Base-by-base conservation (phyloP, 2,888 invertebrate genomes). In the Tipula vernalis region DNA sequence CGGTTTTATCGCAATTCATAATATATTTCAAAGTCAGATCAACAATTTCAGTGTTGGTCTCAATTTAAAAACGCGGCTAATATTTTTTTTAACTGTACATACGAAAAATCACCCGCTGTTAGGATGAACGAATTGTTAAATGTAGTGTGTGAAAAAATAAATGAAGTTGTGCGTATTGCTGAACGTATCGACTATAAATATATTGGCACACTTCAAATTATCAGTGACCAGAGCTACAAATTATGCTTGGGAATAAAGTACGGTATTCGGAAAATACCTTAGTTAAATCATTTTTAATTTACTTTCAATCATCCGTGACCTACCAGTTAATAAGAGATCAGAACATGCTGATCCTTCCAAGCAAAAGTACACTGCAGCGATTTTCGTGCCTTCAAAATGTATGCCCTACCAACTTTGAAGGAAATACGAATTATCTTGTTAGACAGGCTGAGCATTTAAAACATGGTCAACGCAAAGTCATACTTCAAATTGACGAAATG, bases 401-500 rank as follows among this genome's bases (percentile, higher is more conserved):
- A 57, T 6, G 57, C 57, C 57, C 57, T 15, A 57, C 57, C 15
- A 4, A 57, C 3, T 57, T 57, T 57, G 57, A 57, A 57, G 57
- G 57, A 1, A 47, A 18, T n/a, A 47, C 47, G 15, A 36, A 5
- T n/a, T 44, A 36, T 36, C 36, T 44, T 51, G 36, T 36, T 41
- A 86, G 13, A 13, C 36, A 86, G 36, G 28, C 44, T 47, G 36
- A 4, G 13, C 36, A 86, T 28, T 51, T 86, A 18, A 8, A 42
- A 36, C 47, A 47, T 8, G 13, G 51, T 28, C n/a, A 86, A 51
- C 44, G 28, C 8, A 86, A 47, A 28, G 36, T 86, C 4, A 86
- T 36, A 6, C 5, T 86, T 13, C 86, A 86, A 86, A 51, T 51
- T 10, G 51, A 86, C 51, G 86, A 86, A 51, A 86, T 86, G 36